Evolutionary conservation across 2,113 vertebrate species (phyloP).

Genomic region (Erpornis zantholeuca): DNA sequence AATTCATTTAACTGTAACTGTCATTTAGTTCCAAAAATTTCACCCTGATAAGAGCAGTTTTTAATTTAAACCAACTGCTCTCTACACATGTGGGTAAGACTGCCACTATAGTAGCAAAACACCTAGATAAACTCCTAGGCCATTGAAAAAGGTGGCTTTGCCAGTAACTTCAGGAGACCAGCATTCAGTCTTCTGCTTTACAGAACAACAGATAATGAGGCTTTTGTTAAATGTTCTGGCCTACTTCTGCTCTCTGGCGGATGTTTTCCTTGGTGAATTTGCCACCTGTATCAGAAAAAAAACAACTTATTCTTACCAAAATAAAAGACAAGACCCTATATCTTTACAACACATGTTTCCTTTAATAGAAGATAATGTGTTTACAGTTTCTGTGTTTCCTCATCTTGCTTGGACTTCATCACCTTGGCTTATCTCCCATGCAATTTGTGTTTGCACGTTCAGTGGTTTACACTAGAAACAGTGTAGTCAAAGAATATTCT

Average conservation of each 20-base stretch:
- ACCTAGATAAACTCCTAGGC: not conserved
- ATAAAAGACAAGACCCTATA: not conserved
- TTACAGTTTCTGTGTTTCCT: constrained; percentile 26
- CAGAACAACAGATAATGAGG: not conserved
- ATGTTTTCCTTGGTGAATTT: constrained; percentile 6
- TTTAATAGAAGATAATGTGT: constrained; percentile 13
- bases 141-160: not conserved
- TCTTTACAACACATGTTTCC: constrained; percentile 10
- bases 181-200: not conserved
- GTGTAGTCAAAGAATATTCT: not conserved
- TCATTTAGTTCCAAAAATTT: not conserved
- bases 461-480: not conserved
- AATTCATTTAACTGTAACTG: not conserved
- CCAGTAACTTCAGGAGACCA: not conserved
- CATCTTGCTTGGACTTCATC: constrained; percentile 1
- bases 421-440: not conserved
- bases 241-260: not conserved
- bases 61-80: not conserved
- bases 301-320: not conserved
- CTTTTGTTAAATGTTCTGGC: not conserved
- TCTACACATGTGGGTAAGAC: not conserved
- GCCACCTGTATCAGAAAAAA: not conserved
- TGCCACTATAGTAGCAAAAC: not conserved
- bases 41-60: not conserved
- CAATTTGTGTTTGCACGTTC: not conserved